Percentiles rank a stretch among this genome's conserved stretches.
These are phyloP conservation scores for Zeugodacus cucurbitae DNA, from an alignment of 1,140 invertebrate genomes.

Conservation along the genomic window DNA sequence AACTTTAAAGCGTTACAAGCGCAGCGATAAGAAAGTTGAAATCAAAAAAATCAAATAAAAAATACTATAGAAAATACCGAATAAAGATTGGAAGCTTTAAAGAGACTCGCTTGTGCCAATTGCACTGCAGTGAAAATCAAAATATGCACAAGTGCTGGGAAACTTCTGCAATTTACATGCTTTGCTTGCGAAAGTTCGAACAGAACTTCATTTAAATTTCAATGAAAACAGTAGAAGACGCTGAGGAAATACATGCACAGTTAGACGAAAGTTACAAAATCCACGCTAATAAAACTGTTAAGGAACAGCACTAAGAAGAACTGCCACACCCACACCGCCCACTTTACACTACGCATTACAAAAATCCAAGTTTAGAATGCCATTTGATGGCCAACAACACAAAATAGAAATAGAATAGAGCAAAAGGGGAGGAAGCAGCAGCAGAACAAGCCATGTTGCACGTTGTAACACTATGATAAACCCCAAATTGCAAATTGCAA, in stretches of 20 bases:
- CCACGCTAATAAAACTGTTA: neutral
- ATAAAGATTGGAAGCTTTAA: neutral
- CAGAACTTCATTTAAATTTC: neutral
- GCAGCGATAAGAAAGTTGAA: neutral
- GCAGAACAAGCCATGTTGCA: neutral
- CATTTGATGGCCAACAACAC: neutral
- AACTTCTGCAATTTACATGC: neutral
- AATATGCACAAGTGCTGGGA: neutral
- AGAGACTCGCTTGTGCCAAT: neutral
- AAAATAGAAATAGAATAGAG: neutral
- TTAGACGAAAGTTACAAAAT: neutral
- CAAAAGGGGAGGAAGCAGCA: no score
- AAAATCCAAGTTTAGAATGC: neutral
- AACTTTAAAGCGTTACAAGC: neutral
- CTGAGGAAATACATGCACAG: no score
- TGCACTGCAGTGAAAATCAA: neutral
- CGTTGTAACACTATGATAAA: neutral
- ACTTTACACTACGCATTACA: neutral
- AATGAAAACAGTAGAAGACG: neutral
- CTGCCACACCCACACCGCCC: neutral
- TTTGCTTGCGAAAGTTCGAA: neutral
- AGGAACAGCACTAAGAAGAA: neutral
- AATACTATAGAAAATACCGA: neutral
- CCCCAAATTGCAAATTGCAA: conserved; percentile 5
- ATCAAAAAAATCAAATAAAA: neutral